phyloP scores from a whole-genome alignment of 1,140 invertebrate genomes.

The Zophobas atratus region DNA sequence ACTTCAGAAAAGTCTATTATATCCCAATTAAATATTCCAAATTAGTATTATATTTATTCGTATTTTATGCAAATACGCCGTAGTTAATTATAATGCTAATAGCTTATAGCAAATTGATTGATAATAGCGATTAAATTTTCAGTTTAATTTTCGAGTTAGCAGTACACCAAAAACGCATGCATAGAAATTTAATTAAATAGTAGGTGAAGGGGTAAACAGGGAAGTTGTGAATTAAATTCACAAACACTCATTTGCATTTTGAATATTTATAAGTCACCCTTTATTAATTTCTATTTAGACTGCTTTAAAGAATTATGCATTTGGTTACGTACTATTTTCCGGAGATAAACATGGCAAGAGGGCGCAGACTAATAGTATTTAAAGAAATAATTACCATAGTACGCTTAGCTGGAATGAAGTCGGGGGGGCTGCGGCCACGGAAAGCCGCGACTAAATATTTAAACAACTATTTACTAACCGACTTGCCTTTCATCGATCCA shows the following conservation, averaged over 20 bases:
- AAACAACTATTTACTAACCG: constrained; percentile 20
- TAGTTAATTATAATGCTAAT: constrained; percentile 36
- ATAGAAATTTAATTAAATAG: constrained; percentile 54
- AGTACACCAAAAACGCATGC: constrained; percentile 47
- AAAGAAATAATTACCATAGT: constrained; percentile 32
- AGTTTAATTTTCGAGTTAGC: constrained; percentile 45
- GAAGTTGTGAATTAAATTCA: constrained; percentile 53
- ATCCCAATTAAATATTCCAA: constrained; percentile 36
- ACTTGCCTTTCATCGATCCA: constrained; percentile 32
- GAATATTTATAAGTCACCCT: constrained; percentile 55
- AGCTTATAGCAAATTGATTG: constrained; percentile 39
- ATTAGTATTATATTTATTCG: constrained; percentile 45
- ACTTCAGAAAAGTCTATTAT: constrained; percentile 37
- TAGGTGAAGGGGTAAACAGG: constrained; percentile 50
- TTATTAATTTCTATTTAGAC: constrained; percentile 55
- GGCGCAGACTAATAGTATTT: constrained; percentile 25
- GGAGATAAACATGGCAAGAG: constrained; percentile 22
- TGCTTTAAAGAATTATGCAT: constrained; percentile 47
- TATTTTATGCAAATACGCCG: constrained; percentile 36
- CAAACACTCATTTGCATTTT: constrained; percentile 56
- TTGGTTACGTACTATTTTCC: constrained; percentile 43
- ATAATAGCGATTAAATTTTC: constrained; percentile 38
- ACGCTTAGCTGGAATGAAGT: constrained; percentile 1
- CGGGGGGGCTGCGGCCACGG: constrained; percentile 9
- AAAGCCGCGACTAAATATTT: constrained; percentile 26